Base-by-base conservation (phyloP, 2,888 invertebrate genomes). In the Standfussiana lucernea region DNA sequence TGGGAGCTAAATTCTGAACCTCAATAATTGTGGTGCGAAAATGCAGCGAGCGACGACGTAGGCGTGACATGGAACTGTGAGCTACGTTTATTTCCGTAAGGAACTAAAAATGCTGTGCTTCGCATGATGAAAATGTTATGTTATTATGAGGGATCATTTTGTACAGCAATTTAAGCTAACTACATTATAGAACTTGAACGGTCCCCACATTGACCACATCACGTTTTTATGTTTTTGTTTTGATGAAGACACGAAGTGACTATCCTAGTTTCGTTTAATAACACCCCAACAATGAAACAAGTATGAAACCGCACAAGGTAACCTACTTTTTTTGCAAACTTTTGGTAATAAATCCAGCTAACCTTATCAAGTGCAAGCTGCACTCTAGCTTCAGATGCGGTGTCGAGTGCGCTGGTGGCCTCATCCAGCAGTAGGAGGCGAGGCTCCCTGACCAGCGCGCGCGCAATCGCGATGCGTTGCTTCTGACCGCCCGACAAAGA, bases 401-500 rank as follows among this genome's bases (percentile, higher is more conserved):
- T 96, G 90, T 97, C 97, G 47, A 98, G 94, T 1, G 98, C 97
- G 7, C 93, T 93, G 96, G 98, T 98, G 3, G 97, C 97, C 89
- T 98, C 98, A 88, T 98, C 98, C 37, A 97, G 90, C 2, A 97
- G 91, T 15, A 97, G 93, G 28, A 98, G 95, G 69, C 94, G 95
- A 0, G 98, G 98, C 86, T 97, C 95, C 42, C 97, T 93, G 24
- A 98, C 93, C 21, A 98, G 93, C 1, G 98, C 98, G 80, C 98
- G 93, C 0, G 98, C 98, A 72, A 98, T 98, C 11, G 98, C 97
- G 74, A 98, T 97, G 73, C 98, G 94, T 90, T 98, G 98, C 89
- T 98, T 98, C 92, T 98, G 98, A 3, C 98, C 98, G 13, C 98
- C 98, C 32, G 97, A 97, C 45, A 98, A 91, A 75, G 98, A 97